Evolutionary conservation across 2,113 vertebrate species (phyloP), one percentile per base, ranked within the genome.

Genomic region (Brachionichthys hirsutus): DNA sequence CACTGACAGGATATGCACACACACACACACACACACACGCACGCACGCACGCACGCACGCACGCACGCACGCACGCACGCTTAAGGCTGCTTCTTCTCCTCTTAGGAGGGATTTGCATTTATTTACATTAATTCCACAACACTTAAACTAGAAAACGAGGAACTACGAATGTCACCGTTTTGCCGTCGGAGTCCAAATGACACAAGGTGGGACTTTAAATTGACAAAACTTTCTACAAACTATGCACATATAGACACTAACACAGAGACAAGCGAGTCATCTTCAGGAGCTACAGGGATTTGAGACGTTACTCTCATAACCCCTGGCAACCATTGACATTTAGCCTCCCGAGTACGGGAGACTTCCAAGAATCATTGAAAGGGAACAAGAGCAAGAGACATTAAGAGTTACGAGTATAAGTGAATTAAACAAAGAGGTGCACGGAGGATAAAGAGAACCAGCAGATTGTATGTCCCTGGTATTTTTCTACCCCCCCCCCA

Each of bases 351-450:
- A 40, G 47, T 67, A 62, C 6, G 24, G 41, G 36, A 68, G 59
- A 62, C 50, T 82, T 78, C 74, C 35, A 78, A 76, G 65, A 55
- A 85, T 51, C 45, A 3, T 62, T 41, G 52, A 67, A 24, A 16
- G 55, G 58, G 18, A 78, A 50, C 1, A 2, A 42, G 41, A 65
- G 46, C 24, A 4, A 24, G 45, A 64, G 47, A 62, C 14, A 53
- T 12, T n/a, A n/a, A 52, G 53, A 76, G 16, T 12, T 20, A 68
- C 30, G 46, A 20, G 15, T 47, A 34, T 38, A 14, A 38, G 35
- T 17, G 53, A 71, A 57, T 65, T 53, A 48, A 13, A 68, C 34
- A 19, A n/a, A 62, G 8, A 67, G 41, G 36, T 1, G 8, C 47
- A 57, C 20, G 4, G 13, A 22, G 45, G 54, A 70, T 45, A 60